Evolutionary conservation across 2,113 vertebrate genomes (phyloP).

Genomic region (Verasper variegatus): DNA sequence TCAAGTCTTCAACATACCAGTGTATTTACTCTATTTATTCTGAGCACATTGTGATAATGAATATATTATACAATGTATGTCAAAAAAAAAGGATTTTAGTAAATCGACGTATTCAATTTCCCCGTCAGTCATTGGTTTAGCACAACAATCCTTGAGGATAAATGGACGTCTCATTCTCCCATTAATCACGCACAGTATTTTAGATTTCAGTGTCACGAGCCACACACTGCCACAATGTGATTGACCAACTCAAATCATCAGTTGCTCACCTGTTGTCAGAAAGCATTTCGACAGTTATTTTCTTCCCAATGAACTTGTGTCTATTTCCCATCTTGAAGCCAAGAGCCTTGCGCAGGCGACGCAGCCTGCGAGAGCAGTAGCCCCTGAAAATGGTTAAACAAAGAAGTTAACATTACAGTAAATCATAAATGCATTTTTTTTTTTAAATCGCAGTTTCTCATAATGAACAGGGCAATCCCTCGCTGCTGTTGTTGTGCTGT

Average conservation of each 20-base stretch:
- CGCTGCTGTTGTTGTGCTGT: too few relatives aligned
- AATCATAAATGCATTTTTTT: neutral
- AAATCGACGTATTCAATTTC: too few relatives aligned
- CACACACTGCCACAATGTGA: neutral
- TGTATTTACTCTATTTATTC: too few relatives aligned
- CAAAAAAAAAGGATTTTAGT: too few relatives aligned
- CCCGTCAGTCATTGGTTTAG: too few relatives aligned
- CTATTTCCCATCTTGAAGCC: conserved; percentile 98
- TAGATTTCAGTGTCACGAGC: neutral
- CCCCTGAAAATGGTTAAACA: conserved; percentile 81
- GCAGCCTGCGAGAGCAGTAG: conserved; percentile 94
- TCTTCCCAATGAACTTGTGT: conserved; percentile 97
- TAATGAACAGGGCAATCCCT: neutral
- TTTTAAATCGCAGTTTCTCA: neutral
- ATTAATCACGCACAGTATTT: too few relatives aligned
- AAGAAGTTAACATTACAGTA: neutral
- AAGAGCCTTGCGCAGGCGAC: conserved; percentile 94
- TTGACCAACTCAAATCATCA: neutral
- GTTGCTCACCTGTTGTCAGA: conserved; percentile 90
- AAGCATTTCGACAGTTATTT: conserved; percentile 93
- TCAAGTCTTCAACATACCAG: too few relatives aligned
- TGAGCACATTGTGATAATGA: too few relatives aligned
- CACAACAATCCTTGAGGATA: too few relatives aligned
- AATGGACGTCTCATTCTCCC: too few relatives aligned
- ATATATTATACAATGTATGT: too few relatives aligned